Evolutionary conservation across 35 echinoderm and acorn worm species (phyloP), one percentile per base, ranked within the genome.

Genomic region (Acanthaster planci): DNA sequence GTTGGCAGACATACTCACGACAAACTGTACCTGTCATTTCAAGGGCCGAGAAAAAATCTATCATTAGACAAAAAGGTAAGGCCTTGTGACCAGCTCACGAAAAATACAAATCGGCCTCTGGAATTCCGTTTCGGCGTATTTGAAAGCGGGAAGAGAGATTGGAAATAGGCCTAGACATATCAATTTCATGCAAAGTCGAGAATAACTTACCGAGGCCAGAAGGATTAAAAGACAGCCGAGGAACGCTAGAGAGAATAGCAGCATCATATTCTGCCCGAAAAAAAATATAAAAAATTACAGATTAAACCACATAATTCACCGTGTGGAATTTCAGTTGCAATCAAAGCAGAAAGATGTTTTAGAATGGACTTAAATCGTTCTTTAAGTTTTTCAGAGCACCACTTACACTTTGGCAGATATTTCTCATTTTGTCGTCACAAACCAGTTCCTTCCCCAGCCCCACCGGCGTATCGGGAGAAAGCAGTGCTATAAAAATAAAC

Each of bases 1-100:
- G 56, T 83, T 83, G 51, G 81, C 81, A 1, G 23, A 37, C 35
- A 57, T 83, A 22, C 56, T 83, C 31, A 83, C 38, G 26, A 38
- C 30, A 37, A 64, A 81, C 30, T 83, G 81, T 14, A 83, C 32
- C 81, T 83, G 81, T 12, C 53, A 37, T 31, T 2, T 7, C 18
- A 30, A 29, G 30, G 64, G 22, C 14, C 4, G 12, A 47, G 42
- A 47, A 47, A 47, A 47, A 6, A 12, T 47, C 42, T n/a, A n/a
- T n/a, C n/a, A n/a, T n/a, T n/a, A n/a, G n/a, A n/a, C n/a, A n/a
- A n/a, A n/a, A n/a, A n/a, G n/a, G n/a, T n/a, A n/a, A n/a, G n/a
- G n/a, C n/a, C n/a, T n/a, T n/a, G n/a, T n/a, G n/a, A n/a, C n/a
- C n/a, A n/a, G n/a, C n/a, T n/a, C n/a, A n/a, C n/a, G n/a, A n/a